Base-by-base conservation (phyloP, 2,797 vertebrate genomes). In the Mustela erminea region DNA sequence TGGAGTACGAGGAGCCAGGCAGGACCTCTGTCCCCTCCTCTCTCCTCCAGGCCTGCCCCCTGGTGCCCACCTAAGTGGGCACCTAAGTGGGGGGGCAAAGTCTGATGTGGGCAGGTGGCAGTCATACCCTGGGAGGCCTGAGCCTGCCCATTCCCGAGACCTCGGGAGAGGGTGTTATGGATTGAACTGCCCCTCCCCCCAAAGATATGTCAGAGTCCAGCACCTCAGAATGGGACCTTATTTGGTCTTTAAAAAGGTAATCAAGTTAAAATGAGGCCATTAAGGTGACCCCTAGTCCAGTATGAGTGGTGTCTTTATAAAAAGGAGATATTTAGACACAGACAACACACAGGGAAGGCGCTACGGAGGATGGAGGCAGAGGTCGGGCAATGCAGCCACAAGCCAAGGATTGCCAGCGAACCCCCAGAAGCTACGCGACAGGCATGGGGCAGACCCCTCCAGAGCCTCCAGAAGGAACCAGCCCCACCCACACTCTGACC, bases 321-420 rank as follows among this genome's bases (percentile, higher is more conserved):
- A 62, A 93, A 78, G 18, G 43, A 10, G 14, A 58, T 13, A 32
- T 35, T 4, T 9, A 54, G 10, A 62, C 43, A 29, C 43, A 68
- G 35, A 10, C 35, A 1, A 5, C 20, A 7, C 7, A 9, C 17
- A 17, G 10, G 52, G 23, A 27, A 18, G 4, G 23, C 0, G 1
- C n/a, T 43, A 7, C 0, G 9, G 88, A n/a, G 11, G 60, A n/a
- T 0, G 3, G 20, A 46, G 43, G 84, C 78, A 38, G 84, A 81
- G 38, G 8, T 2, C 0, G 0, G 66, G 32, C 0, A 83, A 64
- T 3, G 75, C 5, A 3, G 58, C 56, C 6, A 60, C 56, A 68
- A 70, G 58, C 23, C 32, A 54, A 27, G 32, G 62, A 1, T 1
- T 3, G 14, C 38, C 58, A 29, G 62, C 9, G 3, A 68, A 27